These are phyloP conservation scores for Nycticorax nycticorax DNA, from an alignment of 2,113 vertebrate genomes.

Conservation along the genomic window DNA sequence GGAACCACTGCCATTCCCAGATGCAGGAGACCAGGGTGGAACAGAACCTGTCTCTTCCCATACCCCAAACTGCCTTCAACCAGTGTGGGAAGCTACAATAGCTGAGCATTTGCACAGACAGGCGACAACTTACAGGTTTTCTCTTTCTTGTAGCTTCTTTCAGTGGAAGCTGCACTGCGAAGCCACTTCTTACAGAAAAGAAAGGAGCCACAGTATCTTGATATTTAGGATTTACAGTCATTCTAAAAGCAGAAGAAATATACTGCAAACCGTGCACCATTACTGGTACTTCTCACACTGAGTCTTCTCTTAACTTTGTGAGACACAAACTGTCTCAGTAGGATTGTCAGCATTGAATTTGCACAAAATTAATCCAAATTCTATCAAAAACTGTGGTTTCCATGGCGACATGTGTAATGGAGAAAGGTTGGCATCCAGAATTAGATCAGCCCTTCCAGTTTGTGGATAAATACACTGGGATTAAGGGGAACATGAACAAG, in stretches of 20 bases:
- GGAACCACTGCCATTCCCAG: neutral
- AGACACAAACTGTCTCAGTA: neutral
- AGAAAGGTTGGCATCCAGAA: slow-evolving; percentile 1
- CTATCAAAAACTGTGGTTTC: neutral
- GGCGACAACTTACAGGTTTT: rapidly evolving
- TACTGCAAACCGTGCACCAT: neutral
- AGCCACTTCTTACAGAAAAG: neutral
- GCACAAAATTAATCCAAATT: neutral
- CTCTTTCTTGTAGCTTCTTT: neutral
- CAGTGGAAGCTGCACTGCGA: neutral
- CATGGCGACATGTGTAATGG: neutral
- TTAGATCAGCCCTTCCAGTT: slow-evolving; percentile 41
- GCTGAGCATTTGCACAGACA: neutral
- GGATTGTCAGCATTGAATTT: neutral
- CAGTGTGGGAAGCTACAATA: neutral
- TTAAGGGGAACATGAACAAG: slow-evolving; percentile 6
- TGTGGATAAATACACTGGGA: slow-evolving; percentile 48
- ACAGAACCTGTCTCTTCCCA: neutral
- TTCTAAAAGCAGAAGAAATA: neutral
- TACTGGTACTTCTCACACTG: neutral
- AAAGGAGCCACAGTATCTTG: neutral
- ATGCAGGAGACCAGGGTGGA: neutral
- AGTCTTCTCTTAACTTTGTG: neutral
- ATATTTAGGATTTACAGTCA: neutral
- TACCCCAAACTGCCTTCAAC: neutral